phyloP scores from a whole-genome alignment of 2,888 invertebrate species.

The Oithona nana region DNA sequence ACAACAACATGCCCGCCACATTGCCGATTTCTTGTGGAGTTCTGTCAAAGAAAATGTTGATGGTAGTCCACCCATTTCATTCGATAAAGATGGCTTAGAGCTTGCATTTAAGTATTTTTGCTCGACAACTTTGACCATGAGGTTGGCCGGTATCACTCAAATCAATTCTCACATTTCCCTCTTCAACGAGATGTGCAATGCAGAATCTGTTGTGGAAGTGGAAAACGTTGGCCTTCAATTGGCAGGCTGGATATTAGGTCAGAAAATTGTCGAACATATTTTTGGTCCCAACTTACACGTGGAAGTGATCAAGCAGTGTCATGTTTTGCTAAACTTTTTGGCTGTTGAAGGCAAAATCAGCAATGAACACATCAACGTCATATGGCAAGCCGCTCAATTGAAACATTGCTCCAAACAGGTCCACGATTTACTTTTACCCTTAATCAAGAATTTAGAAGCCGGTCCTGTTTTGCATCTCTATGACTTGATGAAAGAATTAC shows the following conservation, averaged over 20 bases:
- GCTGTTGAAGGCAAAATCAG: constrained; percentile 79
- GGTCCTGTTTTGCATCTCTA: constrained; percentile 74
- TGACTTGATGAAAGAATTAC: constrained; percentile 61
- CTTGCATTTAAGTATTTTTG: constrained; percentile 91
- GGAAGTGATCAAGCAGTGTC: constrained; percentile 84
- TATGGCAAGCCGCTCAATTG: constrained; percentile 84
- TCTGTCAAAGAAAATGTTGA: constrained; percentile 14
- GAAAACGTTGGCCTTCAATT: constrained; percentile 64
- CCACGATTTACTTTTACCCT: constrained; percentile 67
- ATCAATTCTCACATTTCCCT: constrained; percentile 82
- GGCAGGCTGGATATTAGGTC: constrained; percentile 68
- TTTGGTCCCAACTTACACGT: constrained; percentile 95
- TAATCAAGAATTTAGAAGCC: constrained; percentile 72
- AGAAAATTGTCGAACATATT: constrained; percentile 76
- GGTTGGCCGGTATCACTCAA: constrained; percentile 77
- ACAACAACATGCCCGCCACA: constrained; percentile 67
- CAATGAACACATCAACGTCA: constrained; percentile 70
- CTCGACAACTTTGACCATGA: constrained; percentile 79
- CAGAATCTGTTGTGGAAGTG: constrained; percentile 56
- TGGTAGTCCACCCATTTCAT: constrained; percentile 42
- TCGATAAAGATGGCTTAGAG: constrained; percentile 70
- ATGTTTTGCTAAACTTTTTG: constrained; percentile 73
- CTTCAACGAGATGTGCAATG: constrained; percentile 74
- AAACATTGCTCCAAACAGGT: constrained; percentile 89
- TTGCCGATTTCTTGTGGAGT: constrained; percentile 41